These are phyloP conservation scores for Diglossa cyanea DNA, from an alignment of 2,797 vertebrate genomes.

Conservation along the genomic window DNA sequence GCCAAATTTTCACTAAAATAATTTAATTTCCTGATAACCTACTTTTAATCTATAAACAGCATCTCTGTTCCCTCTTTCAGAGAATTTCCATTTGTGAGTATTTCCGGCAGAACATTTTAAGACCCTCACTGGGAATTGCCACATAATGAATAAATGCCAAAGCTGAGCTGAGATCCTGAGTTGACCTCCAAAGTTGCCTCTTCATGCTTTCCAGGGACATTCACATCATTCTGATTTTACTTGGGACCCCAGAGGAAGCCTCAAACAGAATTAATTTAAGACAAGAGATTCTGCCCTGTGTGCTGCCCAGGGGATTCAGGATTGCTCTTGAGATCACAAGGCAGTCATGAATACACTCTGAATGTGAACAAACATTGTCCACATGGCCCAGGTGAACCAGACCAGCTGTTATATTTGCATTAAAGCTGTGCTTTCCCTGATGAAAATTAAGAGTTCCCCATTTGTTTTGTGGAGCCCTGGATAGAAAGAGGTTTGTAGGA, in stretches of 20 bases:
- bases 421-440: neutral
- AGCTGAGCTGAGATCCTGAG: neutral
- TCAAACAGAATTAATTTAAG: neutral
- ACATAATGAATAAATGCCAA: slow-evolving; percentile 27
- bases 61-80: neutral
- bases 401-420: neutral
- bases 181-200: neutral
- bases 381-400: neutral
- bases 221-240: neutral
- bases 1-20: slow-evolving; percentile 7
- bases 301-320: neutral
- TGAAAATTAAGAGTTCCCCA: neutral
- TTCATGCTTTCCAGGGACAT: neutral
- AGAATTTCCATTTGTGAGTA: neutral
- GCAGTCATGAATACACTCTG: neutral
- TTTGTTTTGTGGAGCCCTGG: neutral
- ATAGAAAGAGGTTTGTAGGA: neutral
- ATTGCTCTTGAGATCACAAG: neutral
- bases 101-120: neutral
- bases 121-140: neutral
- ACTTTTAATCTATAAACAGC: slow-evolving; percentile 23
- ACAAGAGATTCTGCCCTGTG: neutral
- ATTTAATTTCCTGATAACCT: slow-evolving; percentile 26
- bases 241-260: neutral
- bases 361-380: neutral